Evolutionary conservation across 2,888 invertebrate species (phyloP), one percentile per base, ranked within the genome.

Genomic region (Sinohyriopsis cumingii): DNA sequence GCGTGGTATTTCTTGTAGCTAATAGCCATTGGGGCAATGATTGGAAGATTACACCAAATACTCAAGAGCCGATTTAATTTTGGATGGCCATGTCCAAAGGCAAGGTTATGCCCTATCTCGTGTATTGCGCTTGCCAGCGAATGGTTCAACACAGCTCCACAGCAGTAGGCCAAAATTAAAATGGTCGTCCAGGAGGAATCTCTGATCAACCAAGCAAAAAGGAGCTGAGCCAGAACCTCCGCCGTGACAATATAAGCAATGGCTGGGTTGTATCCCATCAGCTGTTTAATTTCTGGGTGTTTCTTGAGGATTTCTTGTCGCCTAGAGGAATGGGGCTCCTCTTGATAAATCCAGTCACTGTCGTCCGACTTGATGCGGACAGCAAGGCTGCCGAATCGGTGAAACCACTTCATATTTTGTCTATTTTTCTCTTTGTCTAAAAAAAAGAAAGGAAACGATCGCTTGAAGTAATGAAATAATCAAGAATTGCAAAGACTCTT

Each of bases 281-380:
- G 82, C 57, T 85, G 83, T 73, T 90, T 90, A 28, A 90, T 89
- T 77, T 90, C 86, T 7, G 90, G 90, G 72, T 90, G 84, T 72
- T 88, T 88, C 65, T 81, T 82, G 87, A 99, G 92, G 89, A 99
- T 99, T 82, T 95, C 93, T 92, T 96, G 95, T 74, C 99, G 93
- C 70, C 99, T 93, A 72, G 94, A 94, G 5, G 97, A 96, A 90
- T 99, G 99, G 3, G 99, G 99, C 89, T 99, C 99, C 88, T 98
- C 98, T 0, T 96, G 95, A 87, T 96, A 96, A 55, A 94, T 93
- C 99, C 99, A 99, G 89, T 98, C 88, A 55, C 89, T 86, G 18
- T 84, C 85, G 1, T 75, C 65, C 1, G 79, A 72, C 28, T 72
- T 70, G 3, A 79, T 78, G 33, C 78, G 75, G 19, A 79, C 54